Evolutionary conservation across 1,140 invertebrate species (phyloP).

Genomic region (Drosophila parabipectinata): DNA sequence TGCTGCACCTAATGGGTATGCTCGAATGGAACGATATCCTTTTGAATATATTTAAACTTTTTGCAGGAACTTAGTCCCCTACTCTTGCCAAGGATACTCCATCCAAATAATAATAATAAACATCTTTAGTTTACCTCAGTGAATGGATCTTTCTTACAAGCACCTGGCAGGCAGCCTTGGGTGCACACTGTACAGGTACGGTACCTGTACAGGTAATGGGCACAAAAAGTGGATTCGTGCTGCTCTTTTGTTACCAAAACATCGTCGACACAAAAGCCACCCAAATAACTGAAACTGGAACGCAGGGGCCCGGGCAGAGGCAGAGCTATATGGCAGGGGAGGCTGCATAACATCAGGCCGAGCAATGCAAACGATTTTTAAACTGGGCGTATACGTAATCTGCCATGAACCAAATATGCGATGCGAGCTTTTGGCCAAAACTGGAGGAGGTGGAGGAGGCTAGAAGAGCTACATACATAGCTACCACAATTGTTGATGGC

Average conservation of each 20-base stretch:
- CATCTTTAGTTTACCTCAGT: background rate
- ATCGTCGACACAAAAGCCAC: slow-evolving; percentile 66
- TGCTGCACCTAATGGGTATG: slow-evolving; percentile 12
- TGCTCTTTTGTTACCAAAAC: slow-evolving; percentile 67
- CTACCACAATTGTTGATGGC: slow-evolving; percentile 38
- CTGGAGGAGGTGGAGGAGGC: background rate
- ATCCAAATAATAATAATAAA: slow-evolving; percentile 19
- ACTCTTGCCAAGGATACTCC: background rate
- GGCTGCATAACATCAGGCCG: slow-evolving; percentile 17
- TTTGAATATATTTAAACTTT: background rate
- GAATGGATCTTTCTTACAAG: slow-evolving; percentile 16
- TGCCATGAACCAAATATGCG: slow-evolving; percentile 78
- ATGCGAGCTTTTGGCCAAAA: slow-evolving; percentile 39
- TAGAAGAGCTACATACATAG: slow-evolving; percentile 6
- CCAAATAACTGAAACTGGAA: slow-evolving; percentile 67
- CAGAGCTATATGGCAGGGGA: background rate
- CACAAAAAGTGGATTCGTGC: slow-evolving; percentile 54
- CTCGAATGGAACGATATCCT: background rate
- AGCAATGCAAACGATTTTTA: slow-evolving; percentile 76
- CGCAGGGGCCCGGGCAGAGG: slow-evolving; percentile 21
- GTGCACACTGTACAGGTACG: slow-evolving; percentile 7
- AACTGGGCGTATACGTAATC: slow-evolving; percentile 76
- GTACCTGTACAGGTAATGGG: slow-evolving; percentile 28
- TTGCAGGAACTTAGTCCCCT: too few species aligned
- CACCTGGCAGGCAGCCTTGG: slow-evolving; percentile 19